Base-by-base conservation (phyloP, 2,797 vertebrate species). In the Etheostoma nigrum region DNA sequence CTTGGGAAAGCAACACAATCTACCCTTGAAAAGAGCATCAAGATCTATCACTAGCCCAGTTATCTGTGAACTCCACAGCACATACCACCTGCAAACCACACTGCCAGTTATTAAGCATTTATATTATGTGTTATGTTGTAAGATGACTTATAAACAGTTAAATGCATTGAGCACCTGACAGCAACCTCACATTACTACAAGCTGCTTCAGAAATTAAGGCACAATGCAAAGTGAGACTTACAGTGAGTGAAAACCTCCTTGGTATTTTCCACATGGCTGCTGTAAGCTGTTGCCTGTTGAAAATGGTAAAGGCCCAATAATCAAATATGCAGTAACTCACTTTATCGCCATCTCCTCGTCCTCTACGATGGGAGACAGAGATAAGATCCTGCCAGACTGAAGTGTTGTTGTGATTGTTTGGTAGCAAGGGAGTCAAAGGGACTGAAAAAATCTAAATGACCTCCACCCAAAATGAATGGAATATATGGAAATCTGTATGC, bases 11-110 rank as follows among this genome's bases (percentile, higher is more conserved):
- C 96, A 99, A 93, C 95, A 96, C 91, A 97, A 98, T 90, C 97
- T 98, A 91, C 93, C 96, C 97, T 96, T 98, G 97, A 98, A 97
- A 97, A 97, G 96, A 97, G 94, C 93, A 96, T 95, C 89, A 85
- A 93, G 94, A 95, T 95, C 94, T 82, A 91, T 94, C 89, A 90
- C 93, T 89, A 84, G 74, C 69, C 62, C 75, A 82, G 64, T 84
- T 71, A 76, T 76, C 81, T 85, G 60, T 70, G 49, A 78, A 76
- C 73, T 62, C 68, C 33, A 55, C 47, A 44, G 64, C 55, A 63
- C 48, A 65, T 30, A 47, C 14, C 27, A 45, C 47, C 21, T 60
- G 33, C 18, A 78, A 69, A 67, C 58, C 52, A 54, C 48, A 60
- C 27, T 52, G 4, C 12, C 61, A 70, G 44, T 47, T 57, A 67